These are phyloP conservation scores for Lasius platythorax DNA, from an alignment of 2,888 invertebrate species.

Conservation along the genomic window DNA sequence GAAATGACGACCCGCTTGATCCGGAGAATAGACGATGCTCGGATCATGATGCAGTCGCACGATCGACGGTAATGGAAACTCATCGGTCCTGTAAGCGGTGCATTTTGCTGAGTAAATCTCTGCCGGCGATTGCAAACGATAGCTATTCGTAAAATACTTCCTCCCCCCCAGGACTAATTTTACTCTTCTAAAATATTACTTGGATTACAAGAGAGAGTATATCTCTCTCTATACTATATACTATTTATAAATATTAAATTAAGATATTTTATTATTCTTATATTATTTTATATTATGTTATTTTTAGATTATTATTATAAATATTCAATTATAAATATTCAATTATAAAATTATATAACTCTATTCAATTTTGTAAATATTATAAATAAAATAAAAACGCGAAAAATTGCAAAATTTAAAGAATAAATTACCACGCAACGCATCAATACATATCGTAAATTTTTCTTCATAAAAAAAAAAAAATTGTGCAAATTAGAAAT, in stretches of 20 bases:
- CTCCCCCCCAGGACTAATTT: background rate
- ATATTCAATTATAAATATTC: background rate
- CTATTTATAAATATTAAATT: background rate
- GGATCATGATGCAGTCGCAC: conserved; percentile 20
- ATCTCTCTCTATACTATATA: background rate
- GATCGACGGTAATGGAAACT: conserved; percentile 23
- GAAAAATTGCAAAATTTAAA: background rate
- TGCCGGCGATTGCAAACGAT: conserved; percentile 3
- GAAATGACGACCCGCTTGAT: conserved; percentile 5
- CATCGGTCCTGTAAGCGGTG: background rate
- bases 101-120: background rate
- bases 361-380: background rate
- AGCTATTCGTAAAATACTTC: background rate
- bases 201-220: no score
- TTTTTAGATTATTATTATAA: no score
- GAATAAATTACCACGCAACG: background rate
- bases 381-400: background rate
- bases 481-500: no score
- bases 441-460: background rate
- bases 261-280: background rate
- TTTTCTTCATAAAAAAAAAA: background rate
- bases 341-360: no score
- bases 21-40: conserved; percentile 8
- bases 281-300: no score
- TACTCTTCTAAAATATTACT: background rate